Evolutionary conservation across 2,797 vertebrate species (phyloP).

Genomic region (Vipera ursinii): DNA sequence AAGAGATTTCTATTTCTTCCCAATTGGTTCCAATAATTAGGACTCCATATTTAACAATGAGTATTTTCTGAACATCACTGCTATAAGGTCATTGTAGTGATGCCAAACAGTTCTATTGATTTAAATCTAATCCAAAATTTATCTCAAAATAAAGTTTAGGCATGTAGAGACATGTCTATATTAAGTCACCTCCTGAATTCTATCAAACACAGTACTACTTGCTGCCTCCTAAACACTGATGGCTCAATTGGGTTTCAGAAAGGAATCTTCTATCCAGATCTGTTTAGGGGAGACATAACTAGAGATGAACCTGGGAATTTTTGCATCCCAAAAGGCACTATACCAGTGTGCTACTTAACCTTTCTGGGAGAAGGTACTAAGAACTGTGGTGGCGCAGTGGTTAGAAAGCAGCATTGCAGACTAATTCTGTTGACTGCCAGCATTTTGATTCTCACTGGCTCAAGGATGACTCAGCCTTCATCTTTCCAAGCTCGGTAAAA

Average conservation of each 20-base stretch:
- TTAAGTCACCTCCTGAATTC: background rate
- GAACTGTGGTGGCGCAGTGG: background rate
- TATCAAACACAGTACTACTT: background rate
- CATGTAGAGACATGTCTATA: background rate
- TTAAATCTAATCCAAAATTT: background rate
- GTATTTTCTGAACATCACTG: background rate
- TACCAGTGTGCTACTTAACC: background rate
- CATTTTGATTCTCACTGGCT: background rate
- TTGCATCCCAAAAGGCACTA: background rate
- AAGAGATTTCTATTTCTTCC: constrained; percentile 48
- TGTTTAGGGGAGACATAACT: background rate
- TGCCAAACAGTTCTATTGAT: background rate
- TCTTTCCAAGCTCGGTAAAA: background rate
- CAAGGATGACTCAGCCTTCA: background rate
- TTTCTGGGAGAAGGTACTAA: background rate
- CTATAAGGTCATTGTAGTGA: background rate
- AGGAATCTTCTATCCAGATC: background rate
- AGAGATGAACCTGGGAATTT: background rate
- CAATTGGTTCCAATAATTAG: constrained; percentile 59
- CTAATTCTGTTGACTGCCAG: background rate
- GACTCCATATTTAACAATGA: constrained; percentile 46
- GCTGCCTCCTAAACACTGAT: background rate
- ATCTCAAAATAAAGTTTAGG: background rate
- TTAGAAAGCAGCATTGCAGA: background rate
- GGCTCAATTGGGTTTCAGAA: background rate